phyloP scores from a whole-genome alignment of 2,113 vertebrate species.

The Corvus moneduloides region DNA sequence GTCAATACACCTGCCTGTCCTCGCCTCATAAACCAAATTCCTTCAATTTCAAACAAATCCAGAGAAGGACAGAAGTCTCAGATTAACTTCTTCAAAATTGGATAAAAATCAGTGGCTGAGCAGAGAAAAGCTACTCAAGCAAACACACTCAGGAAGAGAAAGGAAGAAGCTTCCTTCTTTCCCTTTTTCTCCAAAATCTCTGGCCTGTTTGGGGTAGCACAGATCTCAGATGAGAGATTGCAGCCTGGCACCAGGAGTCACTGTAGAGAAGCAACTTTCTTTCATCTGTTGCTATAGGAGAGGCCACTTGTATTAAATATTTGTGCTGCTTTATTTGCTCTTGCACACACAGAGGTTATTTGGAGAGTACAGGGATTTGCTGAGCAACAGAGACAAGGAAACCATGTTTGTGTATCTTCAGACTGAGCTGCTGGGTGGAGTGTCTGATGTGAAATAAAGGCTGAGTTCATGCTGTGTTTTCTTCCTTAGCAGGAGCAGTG shows the following conservation, averaged over 20 bases:
- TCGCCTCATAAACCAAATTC: background rate
- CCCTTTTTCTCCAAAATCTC: background rate
- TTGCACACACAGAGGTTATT: background rate
- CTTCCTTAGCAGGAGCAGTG: background rate
- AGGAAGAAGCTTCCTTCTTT: background rate
- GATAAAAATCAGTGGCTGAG: background rate
- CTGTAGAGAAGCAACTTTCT: background rate
- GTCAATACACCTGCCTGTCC: background rate
- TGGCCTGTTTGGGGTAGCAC: background rate
- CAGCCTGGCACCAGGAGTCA: background rate
- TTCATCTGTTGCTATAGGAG: background rate
- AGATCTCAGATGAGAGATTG: accelerated
- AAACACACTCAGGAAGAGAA: background rate
- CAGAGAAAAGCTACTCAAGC: background rate
- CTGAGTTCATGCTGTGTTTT: background rate
- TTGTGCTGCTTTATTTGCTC: conserved; percentile 6
- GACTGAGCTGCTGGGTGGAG: background rate
- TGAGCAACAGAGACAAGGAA: background rate
- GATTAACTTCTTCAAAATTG: background rate
- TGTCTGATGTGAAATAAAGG: background rate
- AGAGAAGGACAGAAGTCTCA: background rate
- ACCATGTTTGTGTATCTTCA: background rate
- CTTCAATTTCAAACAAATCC: background rate
- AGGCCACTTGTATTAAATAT: background rate
- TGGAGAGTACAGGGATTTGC: background rate